Percentiles rank a stretch among this genome's conserved stretches.
phyloP scores from a whole-genome alignment of 64 coral and sea anemone genomes.

The Cladopsammia gracilis region DNA sequence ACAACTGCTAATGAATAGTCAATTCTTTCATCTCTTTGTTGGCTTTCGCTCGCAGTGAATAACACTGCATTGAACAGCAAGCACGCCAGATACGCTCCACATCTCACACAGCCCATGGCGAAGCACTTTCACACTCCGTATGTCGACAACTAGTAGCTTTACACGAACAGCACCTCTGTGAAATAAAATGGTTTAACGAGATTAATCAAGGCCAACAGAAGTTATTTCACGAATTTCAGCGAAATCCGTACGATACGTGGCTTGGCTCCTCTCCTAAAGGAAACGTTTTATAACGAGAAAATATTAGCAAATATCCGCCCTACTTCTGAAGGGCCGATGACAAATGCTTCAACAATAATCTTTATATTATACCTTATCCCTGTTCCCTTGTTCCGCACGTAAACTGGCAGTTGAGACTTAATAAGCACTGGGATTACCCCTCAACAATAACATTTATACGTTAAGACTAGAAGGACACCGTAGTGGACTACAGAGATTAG shows the following conservation, averaged over 20 bases:
- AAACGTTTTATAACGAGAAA: conserved; percentile 7
- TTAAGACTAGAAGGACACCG: background rate
- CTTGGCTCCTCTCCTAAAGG: background rate
- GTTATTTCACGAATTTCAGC: background rate
- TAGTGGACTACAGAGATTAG: background rate
- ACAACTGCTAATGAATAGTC: background rate
- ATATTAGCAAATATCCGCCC: conserved; percentile 38
- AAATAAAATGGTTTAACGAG: background rate
- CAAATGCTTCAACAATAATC: conserved; percentile 8
- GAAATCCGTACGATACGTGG: background rate
- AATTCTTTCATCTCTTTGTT: conserved; percentile 9
- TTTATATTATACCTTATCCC: conserved; percentile 34
- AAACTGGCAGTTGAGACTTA: background rate
- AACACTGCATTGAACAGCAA: background rate
- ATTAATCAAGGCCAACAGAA: background rate
- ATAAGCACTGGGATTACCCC: background rate
- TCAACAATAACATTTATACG: conserved; percentile 20
- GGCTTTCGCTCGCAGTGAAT: background rate
- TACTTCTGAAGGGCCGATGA: background rate
- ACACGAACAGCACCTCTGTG: background rate
- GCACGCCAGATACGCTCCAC: background rate
- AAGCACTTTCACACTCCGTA: background rate
- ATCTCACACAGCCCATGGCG: background rate
- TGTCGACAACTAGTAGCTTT: background rate
- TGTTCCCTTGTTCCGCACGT: conserved; percentile 9